Evolutionary conservation across 1,140 invertebrate genomes (phyloP), one percentile per base, ranked within the genome.

Genomic region (Phthorimaea operculella): DNA sequence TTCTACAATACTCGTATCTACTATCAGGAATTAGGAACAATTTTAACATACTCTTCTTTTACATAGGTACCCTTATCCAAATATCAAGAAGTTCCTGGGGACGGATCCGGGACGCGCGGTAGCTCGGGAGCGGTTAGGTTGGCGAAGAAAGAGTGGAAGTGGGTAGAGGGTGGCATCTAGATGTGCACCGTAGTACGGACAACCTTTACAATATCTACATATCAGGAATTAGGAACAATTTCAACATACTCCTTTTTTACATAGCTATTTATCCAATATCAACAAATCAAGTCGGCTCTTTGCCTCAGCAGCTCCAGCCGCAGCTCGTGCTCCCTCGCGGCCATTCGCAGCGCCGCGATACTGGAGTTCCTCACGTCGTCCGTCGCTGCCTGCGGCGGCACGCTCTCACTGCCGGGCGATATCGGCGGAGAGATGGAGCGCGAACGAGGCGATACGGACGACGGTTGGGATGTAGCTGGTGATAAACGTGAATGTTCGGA

Each of bases 311-410:
- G 88, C 76, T 96, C 94, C 62, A 96, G 80, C 69, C 93, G 90
- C n/a, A 96, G 85, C 75, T 97, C 95, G 75, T 98, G 96, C 76
- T 98, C 96, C 5, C 96, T 87, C 0, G 97, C 96, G 66, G 97
- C 96, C 2, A 97, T 81, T 54, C 97, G 85, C n/a, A 99, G 87
- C 0, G 95, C 93, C 0, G 95, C 95, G 55, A 98, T 97, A 68
- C 95, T 97, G 14, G 93, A 95, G 62, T 90, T 93, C 52, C 95
- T 87, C 14, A 95, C 89, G 74, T 97, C 95, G 55, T 90, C 70
- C 90, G 90, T 9, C 74, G n/a, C 76, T 65, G 39, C 75, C 51
- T 44, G 82, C 68, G 52, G 75, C 45, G 51, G 86, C 62, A 68
- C 78, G 57, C 76, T 80, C 52, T 84, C 78, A 53, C 74, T 77